These are phyloP conservation scores for Eremobia ochroleuca DNA, from an alignment of 2,888 invertebrate genomes.

Conservation along the genomic window DNA sequence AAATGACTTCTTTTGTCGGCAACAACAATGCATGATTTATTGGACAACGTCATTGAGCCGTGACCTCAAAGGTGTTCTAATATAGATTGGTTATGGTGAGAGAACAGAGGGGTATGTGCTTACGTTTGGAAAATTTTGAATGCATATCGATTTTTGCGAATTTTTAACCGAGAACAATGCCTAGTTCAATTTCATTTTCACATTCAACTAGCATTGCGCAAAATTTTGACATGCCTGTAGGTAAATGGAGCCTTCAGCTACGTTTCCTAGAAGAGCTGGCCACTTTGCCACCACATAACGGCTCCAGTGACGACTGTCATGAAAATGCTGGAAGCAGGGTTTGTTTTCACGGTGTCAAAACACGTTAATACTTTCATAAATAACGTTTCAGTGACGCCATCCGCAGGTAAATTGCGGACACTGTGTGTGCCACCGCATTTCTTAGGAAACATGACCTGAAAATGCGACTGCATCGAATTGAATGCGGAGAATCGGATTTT, in stretches of 20 bases:
- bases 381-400: neutral
- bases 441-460: neutral
- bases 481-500: neutral
- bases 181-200: neutral
- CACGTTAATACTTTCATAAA: no score
- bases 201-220: neutral
- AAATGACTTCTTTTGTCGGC: constrained; percentile 88
- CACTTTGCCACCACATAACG: no score
- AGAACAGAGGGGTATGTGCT: constrained; percentile 39
- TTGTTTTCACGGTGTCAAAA: neutral
- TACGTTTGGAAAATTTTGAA: neutral
- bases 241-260: neutral
- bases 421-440: neutral
- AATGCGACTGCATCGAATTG: neutral
- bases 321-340: neutral
- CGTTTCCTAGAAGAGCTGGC: neutral
- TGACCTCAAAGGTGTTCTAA: constrained; percentile 72
- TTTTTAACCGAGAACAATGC: neutral
- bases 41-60: constrained; percentile 67
- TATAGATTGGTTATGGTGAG: constrained; percentile 50
- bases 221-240: neutral
- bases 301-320: neutral
- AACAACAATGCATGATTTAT: constrained; percentile 88
- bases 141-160: neutral
- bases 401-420: neutral